A percentile compares a stretch with the other conserved stretches of the same genome.
These are phyloP conservation scores for Oncorhynchus keta DNA, from an alignment of 2,113 vertebrate genomes.

Conservation along the genomic window DNA sequence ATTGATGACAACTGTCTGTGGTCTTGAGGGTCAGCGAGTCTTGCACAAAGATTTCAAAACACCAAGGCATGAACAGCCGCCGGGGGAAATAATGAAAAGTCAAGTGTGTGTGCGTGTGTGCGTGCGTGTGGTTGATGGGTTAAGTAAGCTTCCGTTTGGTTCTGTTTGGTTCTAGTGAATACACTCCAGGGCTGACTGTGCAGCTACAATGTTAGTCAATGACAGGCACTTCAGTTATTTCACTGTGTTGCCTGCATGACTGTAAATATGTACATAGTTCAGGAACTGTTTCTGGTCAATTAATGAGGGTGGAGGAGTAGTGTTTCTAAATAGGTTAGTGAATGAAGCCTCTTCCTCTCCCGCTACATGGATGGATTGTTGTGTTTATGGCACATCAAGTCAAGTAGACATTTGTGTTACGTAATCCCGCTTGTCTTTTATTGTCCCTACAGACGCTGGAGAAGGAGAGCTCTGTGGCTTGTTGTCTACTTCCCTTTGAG, in stretches of 20 bases:
- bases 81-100: neutral
- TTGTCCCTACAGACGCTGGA: neutral
- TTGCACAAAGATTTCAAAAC: constrained; percentile 23
- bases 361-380: too few species aligned
- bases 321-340: constrained; percentile 29
- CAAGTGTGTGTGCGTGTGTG: neutral
- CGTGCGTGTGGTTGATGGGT: neutral
- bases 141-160: too few species aligned
- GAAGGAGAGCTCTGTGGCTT: neutral
- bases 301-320: constrained; percentile 64
- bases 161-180: neutral
- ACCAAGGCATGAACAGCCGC: constrained; percentile 24
- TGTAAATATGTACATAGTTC: constrained; percentile 55
- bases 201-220: neutral
- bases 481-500: neutral
- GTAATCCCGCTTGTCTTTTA: constrained; percentile 11
- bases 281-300: constrained; percentile 59
- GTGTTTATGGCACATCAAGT: neutral
- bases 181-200: constrained; percentile 4
- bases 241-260: constrained; percentile 22
- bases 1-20: constrained; percentile 24
- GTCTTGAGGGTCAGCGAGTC: constrained; percentile 19
- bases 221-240: constrained; percentile 2
- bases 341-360: constrained; percentile 10
- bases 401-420: constrained; percentile 12